Percentiles rank a stretch among this genome's conserved stretches.
Conservation (phyloP, 2,797 vertebrate genomes). For the Liasis olivaceus region DNA sequence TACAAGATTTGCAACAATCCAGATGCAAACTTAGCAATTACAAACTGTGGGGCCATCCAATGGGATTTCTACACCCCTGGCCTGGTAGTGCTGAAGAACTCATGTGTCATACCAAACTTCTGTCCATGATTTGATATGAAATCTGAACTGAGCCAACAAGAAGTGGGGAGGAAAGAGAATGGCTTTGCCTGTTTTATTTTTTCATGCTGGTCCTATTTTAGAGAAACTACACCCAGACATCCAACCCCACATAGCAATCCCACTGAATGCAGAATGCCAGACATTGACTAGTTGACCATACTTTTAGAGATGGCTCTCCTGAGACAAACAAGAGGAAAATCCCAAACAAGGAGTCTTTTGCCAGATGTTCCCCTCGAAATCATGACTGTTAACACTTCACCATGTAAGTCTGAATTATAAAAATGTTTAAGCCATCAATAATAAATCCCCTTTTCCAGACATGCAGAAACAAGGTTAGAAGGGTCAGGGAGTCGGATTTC, state of each 20-base stretch:
- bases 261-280: conserved; percentile 6
- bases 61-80: too few relatives aligned
- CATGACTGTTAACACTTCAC: neutral
- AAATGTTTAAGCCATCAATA: conserved; percentile 12
- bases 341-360: neutral
- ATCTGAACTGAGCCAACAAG: neutral
- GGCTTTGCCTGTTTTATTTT: neutral
- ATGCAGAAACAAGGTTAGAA: conserved; percentile 42
- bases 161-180: neutral
- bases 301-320: neutral
- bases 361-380: conserved; percentile 18
- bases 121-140: neutral
- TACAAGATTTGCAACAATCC: too few relatives aligned
- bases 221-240: too few relatives aligned
- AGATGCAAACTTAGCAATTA: too few relatives aligned
- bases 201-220: neutral
- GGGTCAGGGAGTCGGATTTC: neutral
- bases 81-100: too few relatives aligned
- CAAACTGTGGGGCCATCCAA: too few relatives aligned
- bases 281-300: neutral
- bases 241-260: neutral
- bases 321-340: neutral
- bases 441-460: conserved; percentile 23
- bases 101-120: neutral
- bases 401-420: conserved; percentile 16